phyloP scores from a whole-genome alignment of 2,888 invertebrate genomes.

The Crioceris asparagi region DNA sequence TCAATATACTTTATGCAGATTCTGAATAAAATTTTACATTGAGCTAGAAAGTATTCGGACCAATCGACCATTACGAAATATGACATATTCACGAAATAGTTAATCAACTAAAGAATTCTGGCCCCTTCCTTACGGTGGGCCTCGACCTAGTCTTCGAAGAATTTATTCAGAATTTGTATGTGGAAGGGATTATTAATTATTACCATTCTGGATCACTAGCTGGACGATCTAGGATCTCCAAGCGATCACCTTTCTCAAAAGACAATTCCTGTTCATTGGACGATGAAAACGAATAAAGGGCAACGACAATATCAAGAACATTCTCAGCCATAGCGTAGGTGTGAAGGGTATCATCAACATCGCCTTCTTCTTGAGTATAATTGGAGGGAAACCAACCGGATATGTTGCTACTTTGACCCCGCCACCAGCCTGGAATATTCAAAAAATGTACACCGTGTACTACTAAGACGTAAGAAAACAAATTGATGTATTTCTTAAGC shows the following conservation, averaged over 20 bases:
- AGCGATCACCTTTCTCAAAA: slow-evolving; percentile 91
- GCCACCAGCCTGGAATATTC: slow-evolving; percentile 84
- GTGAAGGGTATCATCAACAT: slow-evolving; percentile 76
- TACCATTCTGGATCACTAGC: slow-evolving; percentile 96
- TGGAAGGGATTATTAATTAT: too few species aligned
- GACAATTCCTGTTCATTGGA: slow-evolving; percentile 93
- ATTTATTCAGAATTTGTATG: too few species aligned
- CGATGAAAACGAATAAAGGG: slow-evolving; percentile 86
- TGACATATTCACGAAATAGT: not conserved
- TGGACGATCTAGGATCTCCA: slow-evolving; percentile 94
- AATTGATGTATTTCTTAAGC: not conserved
- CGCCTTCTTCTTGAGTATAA: slow-evolving; percentile 89
- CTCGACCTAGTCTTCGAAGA: too few species aligned
- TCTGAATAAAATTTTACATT: too few species aligned
- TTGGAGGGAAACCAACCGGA: slow-evolving; percentile 97
- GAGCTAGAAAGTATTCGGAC: too few species aligned
- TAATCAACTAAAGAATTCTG: too few species aligned
- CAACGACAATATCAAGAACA: slow-evolving; percentile 91
- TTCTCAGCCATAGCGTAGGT: slow-evolving; percentile 92
- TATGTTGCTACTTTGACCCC: slow-evolving; percentile 67
- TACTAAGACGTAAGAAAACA: not conserved
- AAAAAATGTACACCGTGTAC: too few species aligned
- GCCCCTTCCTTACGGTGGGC: too few species aligned
- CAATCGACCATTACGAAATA: not conserved
- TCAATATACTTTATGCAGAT: not conserved